Conservation (phyloP, 2,797 vertebrate species). For the Bradypodion pumilum region DNA sequence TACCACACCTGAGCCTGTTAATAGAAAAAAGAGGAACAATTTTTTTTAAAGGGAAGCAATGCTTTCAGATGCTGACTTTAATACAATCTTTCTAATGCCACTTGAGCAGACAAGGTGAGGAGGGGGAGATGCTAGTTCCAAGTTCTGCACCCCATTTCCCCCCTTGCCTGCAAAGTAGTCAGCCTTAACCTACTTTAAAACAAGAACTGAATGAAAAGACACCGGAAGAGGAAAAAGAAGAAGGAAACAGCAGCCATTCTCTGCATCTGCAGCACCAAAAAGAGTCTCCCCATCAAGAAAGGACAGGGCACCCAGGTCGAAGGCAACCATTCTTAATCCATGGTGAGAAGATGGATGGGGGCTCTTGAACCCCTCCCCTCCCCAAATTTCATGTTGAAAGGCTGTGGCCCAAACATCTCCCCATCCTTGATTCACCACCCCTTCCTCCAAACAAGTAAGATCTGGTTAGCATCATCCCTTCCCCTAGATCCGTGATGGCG, state of each 20-base stretch:
- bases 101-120: neutral
- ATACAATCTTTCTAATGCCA: neutral
- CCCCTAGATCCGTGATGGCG: no score
- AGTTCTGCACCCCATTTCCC: neutral
- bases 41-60: neutral
- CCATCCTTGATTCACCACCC: neutral
- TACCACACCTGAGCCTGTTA: conserved; percentile 1
- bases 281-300: neutral
- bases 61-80: neutral
- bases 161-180: neutral
- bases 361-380: neutral
- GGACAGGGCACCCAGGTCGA: neutral
- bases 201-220: neutral
- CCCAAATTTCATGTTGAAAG: neutral
- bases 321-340: neutral
- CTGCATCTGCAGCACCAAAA: neutral
- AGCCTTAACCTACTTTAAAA: neutral
- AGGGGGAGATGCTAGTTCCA: neutral
- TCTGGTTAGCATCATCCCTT: no score
- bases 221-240: neutral
- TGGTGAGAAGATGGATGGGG: neutral
- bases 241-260: neutral
- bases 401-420: neutral
- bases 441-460: neutral
- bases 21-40: neutral